Base-by-base conservation (phyloP, 53 echinoderm and acorn worm species). In the Hippasteria phrygiana region DNA sequence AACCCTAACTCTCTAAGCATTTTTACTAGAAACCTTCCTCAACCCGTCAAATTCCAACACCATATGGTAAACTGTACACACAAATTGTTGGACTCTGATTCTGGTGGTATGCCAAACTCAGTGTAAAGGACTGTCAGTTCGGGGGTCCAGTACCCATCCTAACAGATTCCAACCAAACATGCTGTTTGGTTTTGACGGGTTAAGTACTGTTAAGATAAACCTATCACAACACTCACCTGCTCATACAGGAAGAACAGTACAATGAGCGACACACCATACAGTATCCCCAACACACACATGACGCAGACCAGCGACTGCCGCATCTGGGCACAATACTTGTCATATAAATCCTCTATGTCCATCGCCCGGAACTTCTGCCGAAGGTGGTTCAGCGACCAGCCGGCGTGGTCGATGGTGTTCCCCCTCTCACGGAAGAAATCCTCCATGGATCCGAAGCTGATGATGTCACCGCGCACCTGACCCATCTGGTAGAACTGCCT, bases 401-500 rank as follows among this genome's bases (percentile, higher is more conserved):
- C 93, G 1, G 87, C 87, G 46, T 95, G 93, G 73, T 94, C 87
- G 18, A 87, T 73, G 65, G 96, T 91, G 47, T 82, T 59, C 33
- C 91, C 96, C n/a, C 94, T 71, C 70, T 96, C 94, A 59, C 91
- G 78, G 35, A 96, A 84, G 71, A 96, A 87, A 54, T 96, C 94
- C 50, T 96, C 96, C 43, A 95, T 73, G 27, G 96, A 94, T 5
- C 91, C 94, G 20, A 96, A 96, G 79, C 93, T 94, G 81, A 95
- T 93, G 78, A 91, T 77, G 63, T 96, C 94, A 8, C 96, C 96
- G 24, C 90, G 94, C 43, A 95, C 75, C 65, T 94, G 91, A 22
- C 96, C 93, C 96, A 96, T 94, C 79, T 94, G 93, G 77, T 96
- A 96, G 62, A 91, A 94, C 71, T 96, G 94, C 87, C 91, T 43